Percentiles rank a stretch among this genome's conserved stretches.
phyloP scores from a whole-genome alignment of 2,888 invertebrate species.

The Cantharis rufa region DNA sequence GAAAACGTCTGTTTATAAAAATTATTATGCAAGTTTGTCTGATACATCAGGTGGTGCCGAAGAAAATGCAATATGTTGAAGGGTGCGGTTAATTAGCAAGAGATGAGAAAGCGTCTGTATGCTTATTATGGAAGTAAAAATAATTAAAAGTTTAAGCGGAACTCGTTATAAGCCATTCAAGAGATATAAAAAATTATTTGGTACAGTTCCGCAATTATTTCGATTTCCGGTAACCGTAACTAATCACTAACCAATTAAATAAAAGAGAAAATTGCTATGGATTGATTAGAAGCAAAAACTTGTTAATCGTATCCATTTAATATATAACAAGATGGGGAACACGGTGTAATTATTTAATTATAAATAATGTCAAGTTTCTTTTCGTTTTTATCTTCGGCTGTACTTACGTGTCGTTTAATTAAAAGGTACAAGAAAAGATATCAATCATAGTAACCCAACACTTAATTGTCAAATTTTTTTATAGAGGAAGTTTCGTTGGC shows the following conservation, averaged over 20 bases:
- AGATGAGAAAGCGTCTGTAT: constrained; percentile 20
- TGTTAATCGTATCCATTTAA: constrained; percentile 1
- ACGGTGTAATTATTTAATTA: constrained; percentile 1
- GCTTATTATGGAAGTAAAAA: constrained; percentile 7
- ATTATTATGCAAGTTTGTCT: background rate
- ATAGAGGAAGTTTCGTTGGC: background rate
- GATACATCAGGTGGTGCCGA: background rate
- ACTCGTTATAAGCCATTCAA: background rate
- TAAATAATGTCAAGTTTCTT: constrained; percentile 2
- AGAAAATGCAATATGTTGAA: constrained; percentile 6
- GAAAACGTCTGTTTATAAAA: background rate
- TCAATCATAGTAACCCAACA: background rate
- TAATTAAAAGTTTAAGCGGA: background rate
- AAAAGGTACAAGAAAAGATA: background rate
- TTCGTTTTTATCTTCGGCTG: background rate
- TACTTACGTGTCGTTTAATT: background rate
- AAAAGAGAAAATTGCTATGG: constrained; percentile 1
- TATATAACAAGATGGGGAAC: background rate
- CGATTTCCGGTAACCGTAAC: background rate
- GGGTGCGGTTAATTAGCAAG: constrained; percentile 20
- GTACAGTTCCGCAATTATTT: constrained; percentile 4
- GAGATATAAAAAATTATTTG: constrained; percentile 1
- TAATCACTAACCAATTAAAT: background rate
- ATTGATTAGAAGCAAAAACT: background rate
- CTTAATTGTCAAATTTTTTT: background rate